These are phyloP conservation scores for Xestobium rufovillosum DNA, from an alignment of 2,888 invertebrate species.

Conservation along the genomic window DNA sequence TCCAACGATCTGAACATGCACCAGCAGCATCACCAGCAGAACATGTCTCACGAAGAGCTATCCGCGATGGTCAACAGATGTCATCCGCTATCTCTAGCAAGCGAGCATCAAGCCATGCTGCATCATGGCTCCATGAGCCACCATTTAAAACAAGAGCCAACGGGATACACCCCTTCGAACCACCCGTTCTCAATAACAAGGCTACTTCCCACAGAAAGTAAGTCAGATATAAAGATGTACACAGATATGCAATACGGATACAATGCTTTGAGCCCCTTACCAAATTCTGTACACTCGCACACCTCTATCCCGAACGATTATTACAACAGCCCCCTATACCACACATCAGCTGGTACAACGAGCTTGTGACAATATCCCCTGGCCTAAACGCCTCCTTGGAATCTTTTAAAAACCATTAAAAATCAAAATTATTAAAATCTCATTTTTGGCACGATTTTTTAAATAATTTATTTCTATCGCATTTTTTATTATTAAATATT, in stretches of 20 bases:
- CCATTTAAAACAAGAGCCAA: constrained; percentile 56
- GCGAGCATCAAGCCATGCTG: constrained; percentile 44
- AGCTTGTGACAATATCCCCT: constrained; percentile 90
- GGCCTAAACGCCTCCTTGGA: too few species aligned
- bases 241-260: constrained; percentile 63
- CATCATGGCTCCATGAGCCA: constrained; percentile 45
- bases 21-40: constrained; percentile 48
- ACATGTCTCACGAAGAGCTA: constrained; percentile 51
- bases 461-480: too few species aligned
- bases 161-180: constrained; percentile 66
- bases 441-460: constrained; percentile 9
- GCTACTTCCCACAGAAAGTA: constrained; percentile 79
- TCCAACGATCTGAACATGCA: constrained; percentile 46
- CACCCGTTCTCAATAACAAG: constrained; percentile 94
- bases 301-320: constrained; percentile 58
- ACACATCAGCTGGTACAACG: constrained; percentile 60
- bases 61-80: constrained; percentile 60
- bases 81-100: constrained; percentile 45
- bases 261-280: constrained; percentile 54
- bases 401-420: too few species aligned
- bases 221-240: constrained; percentile 89
- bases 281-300: constrained; percentile 52
- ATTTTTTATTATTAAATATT: too few species aligned
- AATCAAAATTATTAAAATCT: too few species aligned
- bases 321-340: constrained; percentile 80